Evolutionary conservation across 2,888 invertebrate species (phyloP).

Genomic region (Tachina lurida): DNA sequence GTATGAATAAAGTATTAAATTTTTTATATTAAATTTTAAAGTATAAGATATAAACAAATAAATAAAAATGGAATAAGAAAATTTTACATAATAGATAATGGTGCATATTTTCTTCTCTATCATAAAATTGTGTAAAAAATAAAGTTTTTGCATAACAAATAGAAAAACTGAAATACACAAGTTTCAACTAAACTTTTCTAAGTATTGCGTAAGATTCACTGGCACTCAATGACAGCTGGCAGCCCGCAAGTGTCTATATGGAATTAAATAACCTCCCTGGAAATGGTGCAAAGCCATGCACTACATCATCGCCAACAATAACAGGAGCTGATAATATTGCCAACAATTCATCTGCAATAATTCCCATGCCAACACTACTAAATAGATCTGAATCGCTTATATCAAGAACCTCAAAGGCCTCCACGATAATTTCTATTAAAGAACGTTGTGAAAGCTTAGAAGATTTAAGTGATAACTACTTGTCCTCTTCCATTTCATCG

Average conservation of each 20-base stretch:
- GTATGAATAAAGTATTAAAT: not conserved
- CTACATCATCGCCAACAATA: not conserved
- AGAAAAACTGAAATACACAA: not conserved
- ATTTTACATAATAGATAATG: no score
- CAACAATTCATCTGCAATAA: not conserved
- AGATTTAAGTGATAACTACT: slow-evolving; percentile 1
- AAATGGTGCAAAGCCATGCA: slow-evolving; percentile 53
- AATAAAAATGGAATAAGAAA: no score
- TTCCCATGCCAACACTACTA: slow-evolving; percentile 29
- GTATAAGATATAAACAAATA: not conserved
- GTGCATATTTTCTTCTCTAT: no score
- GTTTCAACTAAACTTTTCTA: slow-evolving; percentile 3
- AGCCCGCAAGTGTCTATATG: slow-evolving; percentile 56
- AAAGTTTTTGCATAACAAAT: not conserved
- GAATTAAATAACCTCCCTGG: slow-evolving; percentile 32
- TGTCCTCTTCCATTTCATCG: not conserved
- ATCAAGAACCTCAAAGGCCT: slow-evolving; percentile 36
- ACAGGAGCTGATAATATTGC: not conserved
- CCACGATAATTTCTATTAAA: slow-evolving; percentile 37
- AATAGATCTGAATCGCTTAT: slow-evolving; percentile 50
- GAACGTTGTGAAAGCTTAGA: slow-evolving; percentile 50
- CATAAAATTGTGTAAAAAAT: no score
- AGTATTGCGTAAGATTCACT: slow-evolving; percentile 45
- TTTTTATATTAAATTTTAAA: not conserved
- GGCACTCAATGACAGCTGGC: slow-evolving; percentile 17